Base-by-base conservation (phyloP, 2,113 vertebrate species). In the Antechinus stuartii region DNA sequence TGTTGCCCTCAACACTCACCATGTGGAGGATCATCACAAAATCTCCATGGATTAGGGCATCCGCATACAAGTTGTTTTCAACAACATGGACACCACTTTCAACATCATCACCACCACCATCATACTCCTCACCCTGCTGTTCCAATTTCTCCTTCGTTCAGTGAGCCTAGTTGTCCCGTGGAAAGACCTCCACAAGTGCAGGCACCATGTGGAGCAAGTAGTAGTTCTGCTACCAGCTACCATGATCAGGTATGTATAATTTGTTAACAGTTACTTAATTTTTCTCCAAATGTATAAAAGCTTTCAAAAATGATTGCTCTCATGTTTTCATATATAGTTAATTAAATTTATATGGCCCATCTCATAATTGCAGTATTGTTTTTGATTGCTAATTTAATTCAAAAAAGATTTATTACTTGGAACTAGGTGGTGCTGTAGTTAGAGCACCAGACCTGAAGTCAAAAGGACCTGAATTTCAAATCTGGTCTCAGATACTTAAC, bases 1-100 rank as follows among this genome's bases (percentile, higher is more conserved):
- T 99, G 99, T 98, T 99, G 99, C 98, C 99, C 99, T 90, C 99
- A 99, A 98, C 99, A 99, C 98, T 99, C 99, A 11, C 99, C 99
- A 0, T 99, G 99, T 91, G 99, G 99, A 96, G 99, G 99, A 94
- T 99, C 99, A 46, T 99, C 99, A 49, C 99, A 99, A 94, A 98
- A 98, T 97, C 99, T 99, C 96, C 99, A 99, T 93, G 97, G 99
- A 0, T 96, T 99, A 97, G 99, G 99, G 96, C 99, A 99, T 97
- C 98, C 99, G 0, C 99, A 99, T 91, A 97, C 99, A 55, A 99
- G 99, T 98, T 99, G 99, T 98, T 98, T 99, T 97, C 99, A 99
- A 98, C 99, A 99, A 52, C 99, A 99, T 25, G 53, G 99, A 97
- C 98, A 99, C 98, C 98, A 99, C 98, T 99, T 99, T 95, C 99